A percentile compares a stretch with the other conserved stretches of the same genome.
These are phyloP conservation scores for Drosophila tristis DNA, from an alignment of 1,140 invertebrate species.

Conservation along the genomic window DNA sequence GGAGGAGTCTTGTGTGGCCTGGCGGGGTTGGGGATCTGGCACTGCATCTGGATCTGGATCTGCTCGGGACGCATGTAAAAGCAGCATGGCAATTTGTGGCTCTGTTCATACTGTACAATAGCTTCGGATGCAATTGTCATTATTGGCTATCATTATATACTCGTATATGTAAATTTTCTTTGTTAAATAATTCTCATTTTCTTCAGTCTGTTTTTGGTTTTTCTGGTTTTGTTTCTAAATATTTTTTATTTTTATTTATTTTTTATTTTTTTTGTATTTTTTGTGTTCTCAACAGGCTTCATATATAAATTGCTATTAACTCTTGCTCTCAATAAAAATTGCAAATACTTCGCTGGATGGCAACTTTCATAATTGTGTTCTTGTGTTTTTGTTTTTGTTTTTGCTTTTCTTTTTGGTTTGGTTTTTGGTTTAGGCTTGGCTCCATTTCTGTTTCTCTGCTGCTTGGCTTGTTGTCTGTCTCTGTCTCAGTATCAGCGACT, in stretches of 20 bases:
- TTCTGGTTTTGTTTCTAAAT: slow-evolving; percentile 38
- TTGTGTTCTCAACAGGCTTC: slow-evolving; percentile 43
- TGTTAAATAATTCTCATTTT: slow-evolving; percentile 63
- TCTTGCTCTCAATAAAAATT: slow-evolving; percentile 67
- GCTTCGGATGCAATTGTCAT: slow-evolving; percentile 36
- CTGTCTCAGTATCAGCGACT: slow-evolving; percentile 22
- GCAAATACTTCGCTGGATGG: slow-evolving; percentile 80
- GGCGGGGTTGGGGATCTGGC: slow-evolving; percentile 7
- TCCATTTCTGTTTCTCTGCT: slow-evolving; percentile 47
- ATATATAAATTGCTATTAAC: slow-evolving; percentile 49
- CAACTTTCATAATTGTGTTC: slow-evolving; percentile 76
- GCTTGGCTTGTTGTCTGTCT: slow-evolving; percentile 25
- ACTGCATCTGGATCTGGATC: slow-evolving; percentile 18
- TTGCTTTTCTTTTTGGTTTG: slow-evolving; percentile 14
- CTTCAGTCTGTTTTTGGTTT: slow-evolving; percentile 72
- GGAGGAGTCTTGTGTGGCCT: neutral
- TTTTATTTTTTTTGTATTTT: slow-evolving; percentile 7
- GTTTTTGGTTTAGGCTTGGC: slow-evolving; percentile 41
- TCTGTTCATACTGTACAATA: slow-evolving; percentile 30
- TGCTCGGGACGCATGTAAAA: slow-evolving; percentile 47
- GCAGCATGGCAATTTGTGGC: slow-evolving; percentile 52
- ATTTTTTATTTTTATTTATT: slow-evolving; percentile 17
- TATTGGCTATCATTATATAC: slow-evolving; percentile 42
- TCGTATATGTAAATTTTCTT: slow-evolving; percentile 61
- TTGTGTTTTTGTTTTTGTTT: slow-evolving; percentile 26